Conservation (phyloP, 2,888 invertebrate genomes). For the Teleogryllus oceanicus region DNA sequence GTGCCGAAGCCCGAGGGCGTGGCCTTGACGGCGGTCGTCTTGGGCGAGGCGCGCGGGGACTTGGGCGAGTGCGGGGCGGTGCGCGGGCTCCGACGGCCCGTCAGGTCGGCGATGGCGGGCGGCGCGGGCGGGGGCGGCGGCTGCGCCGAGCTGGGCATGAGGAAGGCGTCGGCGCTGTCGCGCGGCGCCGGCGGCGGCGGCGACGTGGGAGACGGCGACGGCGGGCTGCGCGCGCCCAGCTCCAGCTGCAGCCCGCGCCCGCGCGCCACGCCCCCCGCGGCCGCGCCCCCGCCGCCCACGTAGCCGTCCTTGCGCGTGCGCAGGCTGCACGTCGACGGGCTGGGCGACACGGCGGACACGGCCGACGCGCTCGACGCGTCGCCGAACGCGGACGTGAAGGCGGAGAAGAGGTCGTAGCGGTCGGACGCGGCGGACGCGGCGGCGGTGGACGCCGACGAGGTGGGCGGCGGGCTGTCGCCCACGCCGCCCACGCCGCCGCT, state of each 20-base stretch:
- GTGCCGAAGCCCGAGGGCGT: conserved; percentile 57
- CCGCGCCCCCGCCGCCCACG: conserved; percentile 46
- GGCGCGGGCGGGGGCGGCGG: conserved; percentile 47
- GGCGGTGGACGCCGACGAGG: conserved; percentile 37
- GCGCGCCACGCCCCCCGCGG: background rate
- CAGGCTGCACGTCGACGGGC: conserved; percentile 60
- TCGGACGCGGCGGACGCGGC: conserved; percentile 34
- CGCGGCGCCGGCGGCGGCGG: conserved; percentile 81
- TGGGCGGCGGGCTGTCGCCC: conserved; percentile 59
- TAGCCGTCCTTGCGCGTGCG: conserved; percentile 63
- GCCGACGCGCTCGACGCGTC: conserved; percentile 9
- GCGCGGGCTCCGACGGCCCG: conserved; percentile 36
- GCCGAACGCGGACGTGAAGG: conserved; percentile 25
- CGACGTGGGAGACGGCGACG: conserved; percentile 58
- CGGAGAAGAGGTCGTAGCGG: conserved; percentile 21
- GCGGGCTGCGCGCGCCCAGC: conserved; percentile 31
- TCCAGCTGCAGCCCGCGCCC: conserved; percentile 27
- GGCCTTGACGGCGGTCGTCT: conserved; percentile 45
- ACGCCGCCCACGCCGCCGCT: conserved; percentile 49
- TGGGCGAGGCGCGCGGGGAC: conserved; percentile 69
- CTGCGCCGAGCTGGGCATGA: conserved; percentile 47
- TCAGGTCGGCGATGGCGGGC: conserved; percentile 42
- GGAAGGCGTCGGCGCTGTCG: conserved; percentile 57
- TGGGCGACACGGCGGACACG: conserved; percentile 45
- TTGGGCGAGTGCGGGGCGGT: conserved; percentile 59